Percentiles rank a stretch among this genome's conserved stretches.
Conservation (phyloP, 1,140 invertebrate species). For the Lanistes nyassanus region DNA sequence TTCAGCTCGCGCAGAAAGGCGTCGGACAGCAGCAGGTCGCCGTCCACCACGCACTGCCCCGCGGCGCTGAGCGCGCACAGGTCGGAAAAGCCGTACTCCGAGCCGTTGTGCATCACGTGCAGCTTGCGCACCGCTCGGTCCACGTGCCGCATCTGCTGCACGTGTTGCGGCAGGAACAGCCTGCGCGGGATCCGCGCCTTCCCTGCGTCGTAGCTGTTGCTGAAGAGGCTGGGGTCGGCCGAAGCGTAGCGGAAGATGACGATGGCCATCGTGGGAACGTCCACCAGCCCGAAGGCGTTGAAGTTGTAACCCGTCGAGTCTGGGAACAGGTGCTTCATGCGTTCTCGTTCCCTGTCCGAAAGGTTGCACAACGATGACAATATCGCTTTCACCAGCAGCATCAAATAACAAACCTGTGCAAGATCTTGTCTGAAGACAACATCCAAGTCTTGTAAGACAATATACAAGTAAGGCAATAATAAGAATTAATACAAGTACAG, state of each 20-base stretch:
- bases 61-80: not conserved
- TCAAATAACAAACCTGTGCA: not conserved
- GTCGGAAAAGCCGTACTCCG: not conserved
- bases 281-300: constrained; percentile 11
- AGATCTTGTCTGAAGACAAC: not conserved
- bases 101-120: no score
- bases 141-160: no score
- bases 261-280: constrained; percentile 14
- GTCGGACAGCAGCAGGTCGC: not conserved
- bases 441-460: not conserved
- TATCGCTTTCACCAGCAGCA: no score
- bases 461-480: not conserved
- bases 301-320: constrained; percentile 19
- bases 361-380: not conserved
- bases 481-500: not conserved
- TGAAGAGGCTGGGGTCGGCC: no score
- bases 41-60: not conserved
- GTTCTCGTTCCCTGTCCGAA: constrained; percentile 1
- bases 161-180: no score
- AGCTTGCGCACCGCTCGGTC: no score
- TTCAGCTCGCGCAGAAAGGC: not conserved
- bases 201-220: no score
- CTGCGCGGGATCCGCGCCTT: no score
- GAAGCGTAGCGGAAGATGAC: not conserved
- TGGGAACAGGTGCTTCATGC: constrained; percentile 9